Conservation (phyloP, 2,797 vertebrate genomes). For the Orestias chungarensis region DNA sequence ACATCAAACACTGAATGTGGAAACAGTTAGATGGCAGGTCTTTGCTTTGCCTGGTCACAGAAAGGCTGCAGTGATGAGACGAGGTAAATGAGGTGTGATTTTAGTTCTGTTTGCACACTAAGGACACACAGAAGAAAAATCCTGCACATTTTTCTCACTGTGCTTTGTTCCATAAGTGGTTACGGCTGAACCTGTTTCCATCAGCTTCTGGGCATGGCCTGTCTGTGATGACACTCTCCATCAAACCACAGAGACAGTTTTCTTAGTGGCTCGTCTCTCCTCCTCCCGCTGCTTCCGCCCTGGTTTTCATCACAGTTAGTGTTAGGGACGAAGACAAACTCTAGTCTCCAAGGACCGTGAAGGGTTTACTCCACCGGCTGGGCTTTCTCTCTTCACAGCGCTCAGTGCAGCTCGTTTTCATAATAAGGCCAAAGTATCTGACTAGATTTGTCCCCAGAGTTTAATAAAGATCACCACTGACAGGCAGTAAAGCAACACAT, state of each 20-base stretch:
- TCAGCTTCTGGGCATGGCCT: slow-evolving; percentile 67
- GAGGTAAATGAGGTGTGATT: slow-evolving; percentile 65
- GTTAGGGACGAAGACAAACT: slow-evolving; percentile 62
- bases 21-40: slow-evolving; percentile 37
- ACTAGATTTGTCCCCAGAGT: slow-evolving; percentile 81
- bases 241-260: slow-evolving; percentile 61
- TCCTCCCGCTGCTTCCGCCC: slow-evolving; percentile 39
- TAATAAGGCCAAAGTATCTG: slow-evolving; percentile 79
- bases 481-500: slow-evolving; percentile 81
- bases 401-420: slow-evolving; percentile 61
- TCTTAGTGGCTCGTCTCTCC: slow-evolving; percentile 35
- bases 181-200: slow-evolving; percentile 71
- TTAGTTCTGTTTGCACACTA: slow-evolving; percentile 36
- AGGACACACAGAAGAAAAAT: slow-evolving; percentile 58
- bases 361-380: slow-evolving; percentile 60
- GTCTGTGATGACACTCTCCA: slow-evolving; percentile 72
- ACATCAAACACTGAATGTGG: slow-evolving; percentile 36
- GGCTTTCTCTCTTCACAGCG: slow-evolving; percentile 32
- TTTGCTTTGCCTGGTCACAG: slow-evolving; percentile 49
- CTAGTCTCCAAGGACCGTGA: slow-evolving; percentile 51
- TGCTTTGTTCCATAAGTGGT: slow-evolving; percentile 66
- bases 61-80: slow-evolving; percentile 34
- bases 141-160: slow-evolving; percentile 58
- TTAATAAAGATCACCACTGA: slow-evolving; percentile 82
- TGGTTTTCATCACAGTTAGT: slow-evolving; percentile 67